These are phyloP conservation scores for Aplidium turbinatum DNA, from an alignment of 23 tunicate species.

Conservation along the genomic window DNA sequence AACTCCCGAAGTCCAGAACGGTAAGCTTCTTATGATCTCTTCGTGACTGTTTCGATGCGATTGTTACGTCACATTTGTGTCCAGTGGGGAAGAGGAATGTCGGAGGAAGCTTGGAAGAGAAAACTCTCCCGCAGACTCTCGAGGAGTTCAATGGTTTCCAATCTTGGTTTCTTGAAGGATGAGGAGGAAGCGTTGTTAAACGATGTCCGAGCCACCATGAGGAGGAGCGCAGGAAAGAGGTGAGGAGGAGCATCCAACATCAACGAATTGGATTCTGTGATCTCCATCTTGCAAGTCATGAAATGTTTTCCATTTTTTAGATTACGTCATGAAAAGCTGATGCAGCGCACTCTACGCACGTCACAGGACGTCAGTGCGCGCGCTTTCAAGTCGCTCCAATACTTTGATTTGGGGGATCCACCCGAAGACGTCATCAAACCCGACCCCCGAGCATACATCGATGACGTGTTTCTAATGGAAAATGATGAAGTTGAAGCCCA, in stretches of 20 bases:
- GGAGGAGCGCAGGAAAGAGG: constrained; percentile 83
- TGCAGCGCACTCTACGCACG: constrained; percentile 58
- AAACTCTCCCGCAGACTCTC: constrained; percentile 70
- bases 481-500: constrained; percentile 28
- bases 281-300: no score
- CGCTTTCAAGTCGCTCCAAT: constrained; percentile 76
- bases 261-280: no score
- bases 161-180: constrained; percentile 20
- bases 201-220: constrained; percentile 69
- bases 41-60: no score
- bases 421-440: constrained; percentile 43
- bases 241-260: constrained; percentile 16
- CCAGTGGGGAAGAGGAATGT: constrained; percentile 40
- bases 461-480: constrained; percentile 52
- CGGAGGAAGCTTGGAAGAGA: constrained; percentile 64
- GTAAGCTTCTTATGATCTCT: no score
- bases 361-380: constrained; percentile 71
- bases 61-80: background rate
- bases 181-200: constrained; percentile 69
- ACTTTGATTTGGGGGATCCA: constrained; percentile 62
- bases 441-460: constrained; percentile 50
- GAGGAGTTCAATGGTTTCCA: constrained; percentile 26
- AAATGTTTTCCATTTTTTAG: no score
- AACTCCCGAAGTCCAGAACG: no score
- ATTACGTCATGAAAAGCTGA: constrained; percentile 79